Conservation (phyloP, 2,888 invertebrate species). For the Eristalinus aeneus region DNA sequence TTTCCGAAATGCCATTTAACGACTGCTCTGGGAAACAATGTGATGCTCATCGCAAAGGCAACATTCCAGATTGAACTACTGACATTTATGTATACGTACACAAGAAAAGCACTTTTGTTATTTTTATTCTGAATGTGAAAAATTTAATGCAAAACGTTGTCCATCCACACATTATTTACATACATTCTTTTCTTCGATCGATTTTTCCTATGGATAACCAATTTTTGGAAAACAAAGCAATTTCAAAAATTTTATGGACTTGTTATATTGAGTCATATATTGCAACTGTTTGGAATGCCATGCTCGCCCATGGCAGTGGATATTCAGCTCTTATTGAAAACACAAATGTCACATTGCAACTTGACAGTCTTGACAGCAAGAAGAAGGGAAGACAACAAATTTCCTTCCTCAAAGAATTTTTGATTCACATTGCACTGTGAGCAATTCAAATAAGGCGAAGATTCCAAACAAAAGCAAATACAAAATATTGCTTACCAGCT, state of each 20-base stretch:
- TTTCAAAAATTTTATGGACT: not conserved
- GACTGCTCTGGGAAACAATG: too few relatives aligned
- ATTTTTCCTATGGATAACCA: not conserved
- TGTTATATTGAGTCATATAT: not conserved
- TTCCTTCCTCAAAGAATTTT: not conserved
- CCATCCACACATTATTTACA: not conserved
- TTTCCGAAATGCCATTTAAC: too few relatives aligned
- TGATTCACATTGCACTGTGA: not conserved
- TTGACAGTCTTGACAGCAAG: not conserved
- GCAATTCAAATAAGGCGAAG: not conserved
- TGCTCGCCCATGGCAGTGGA: not conserved
- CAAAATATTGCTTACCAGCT: not conserved
- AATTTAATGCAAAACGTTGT: not conserved
- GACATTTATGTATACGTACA: too few relatives aligned
- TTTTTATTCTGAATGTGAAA: not conserved
- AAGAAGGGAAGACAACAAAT: not conserved
- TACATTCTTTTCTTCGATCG: not conserved
- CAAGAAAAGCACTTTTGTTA: too few relatives aligned
- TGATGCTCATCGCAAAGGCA: too few relatives aligned
- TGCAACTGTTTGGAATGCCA: not conserved
- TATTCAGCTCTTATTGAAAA: not conserved
- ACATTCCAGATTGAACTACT: too few relatives aligned
- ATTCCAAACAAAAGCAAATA: not conserved
- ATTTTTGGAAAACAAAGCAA: not conserved
- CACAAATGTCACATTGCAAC: not conserved